Conservation (phyloP, 2,797 vertebrate species). For the Coranthus polyacanthus region DNA sequence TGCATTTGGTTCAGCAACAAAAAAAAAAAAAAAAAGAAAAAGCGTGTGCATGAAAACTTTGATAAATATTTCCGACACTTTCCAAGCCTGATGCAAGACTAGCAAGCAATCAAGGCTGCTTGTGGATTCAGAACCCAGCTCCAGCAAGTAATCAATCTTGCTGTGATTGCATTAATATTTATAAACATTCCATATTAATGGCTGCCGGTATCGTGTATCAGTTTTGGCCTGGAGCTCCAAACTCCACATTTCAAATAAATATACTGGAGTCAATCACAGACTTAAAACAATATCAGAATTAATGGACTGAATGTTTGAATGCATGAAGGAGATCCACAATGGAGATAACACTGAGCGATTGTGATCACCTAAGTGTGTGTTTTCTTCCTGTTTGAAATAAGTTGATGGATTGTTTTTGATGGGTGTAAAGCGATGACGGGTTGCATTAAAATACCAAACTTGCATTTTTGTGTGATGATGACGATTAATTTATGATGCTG, state of each 20-base stretch:
- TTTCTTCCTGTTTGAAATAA: slow-evolving; percentile 7
- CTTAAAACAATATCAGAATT: slow-evolving; percentile 51
- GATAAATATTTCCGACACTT: slow-evolving; percentile 63
- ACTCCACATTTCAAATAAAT: slow-evolving; percentile 61
- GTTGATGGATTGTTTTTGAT: slow-evolving; percentile 44
- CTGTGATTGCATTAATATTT: slow-evolving; percentile 82
- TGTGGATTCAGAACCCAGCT: slow-evolving; percentile 37
- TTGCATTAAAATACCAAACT: slow-evolving; percentile 3
- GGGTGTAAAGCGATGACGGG: slow-evolving; percentile 15
- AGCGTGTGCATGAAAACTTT: background rate
- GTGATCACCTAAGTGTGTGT: background rate
- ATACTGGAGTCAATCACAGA: slow-evolving; percentile 50
- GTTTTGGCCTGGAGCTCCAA: slow-evolving; percentile 48
- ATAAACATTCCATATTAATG: slow-evolving; percentile 79
- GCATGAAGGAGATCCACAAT: slow-evolving; percentile 17
- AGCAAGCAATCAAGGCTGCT: slow-evolving; percentile 64
- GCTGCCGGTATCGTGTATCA: slow-evolving; percentile 53
- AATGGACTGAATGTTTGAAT: slow-evolving; percentile 49
- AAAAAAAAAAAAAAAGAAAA: background rate
- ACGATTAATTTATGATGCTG: slow-evolving; percentile 15
- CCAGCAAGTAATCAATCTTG: slow-evolving; percentile 64
- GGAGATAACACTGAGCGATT: slow-evolving; percentile 29
- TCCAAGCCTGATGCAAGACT: slow-evolving; percentile 49
- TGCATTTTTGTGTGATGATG: slow-evolving; percentile 18
- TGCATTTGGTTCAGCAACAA: background rate